Percentiles rank a stretch among this genome's conserved stretches.
These are phyloP conservation scores for Philereme vetulata DNA, from an alignment of 2,888 invertebrate species.

Conservation along the genomic window DNA sequence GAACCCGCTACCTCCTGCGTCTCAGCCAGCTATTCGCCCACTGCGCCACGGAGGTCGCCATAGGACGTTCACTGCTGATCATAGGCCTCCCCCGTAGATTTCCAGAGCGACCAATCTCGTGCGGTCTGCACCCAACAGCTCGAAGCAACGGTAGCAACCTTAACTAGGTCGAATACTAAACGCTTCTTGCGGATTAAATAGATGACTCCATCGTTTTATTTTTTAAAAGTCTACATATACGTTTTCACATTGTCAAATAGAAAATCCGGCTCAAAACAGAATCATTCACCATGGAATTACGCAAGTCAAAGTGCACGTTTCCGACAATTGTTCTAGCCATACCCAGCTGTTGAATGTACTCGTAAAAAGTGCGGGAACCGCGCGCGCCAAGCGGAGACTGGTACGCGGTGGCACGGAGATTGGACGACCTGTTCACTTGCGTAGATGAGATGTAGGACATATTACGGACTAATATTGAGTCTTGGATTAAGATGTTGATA, in stretches of 20 bases:
- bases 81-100: too few relatives aligned
- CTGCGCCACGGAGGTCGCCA: too few relatives aligned
- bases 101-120: too few relatives aligned
- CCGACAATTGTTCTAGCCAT: constrained; percentile 57
- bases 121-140: too few relatives aligned
- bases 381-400: constrained; percentile 65
- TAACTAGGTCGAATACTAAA: too few relatives aligned
- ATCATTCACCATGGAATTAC: constrained; percentile 40
- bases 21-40: too few relatives aligned
- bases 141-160: too few relatives aligned
- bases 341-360: constrained; percentile 52
- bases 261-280: constrained; percentile 22
- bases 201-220: too few relatives aligned
- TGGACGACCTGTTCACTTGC: constrained; percentile 39
- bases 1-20: too few relatives aligned
- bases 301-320: constrained; percentile 46
- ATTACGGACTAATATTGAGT: constrained; percentile 16
- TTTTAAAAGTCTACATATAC: constrained; percentile 3
- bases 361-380: constrained; percentile 51
- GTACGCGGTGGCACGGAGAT: constrained; percentile 62
- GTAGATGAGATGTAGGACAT: constrained; percentile 36
- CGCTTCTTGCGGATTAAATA: too few relatives aligned
- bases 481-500: neutral
- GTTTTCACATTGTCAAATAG: constrained; percentile 22
- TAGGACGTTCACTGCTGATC: too few relatives aligned